These are phyloP conservation scores for Epicauta chinensis DNA, from an alignment of 1,140 invertebrate genomes.

Conservation along the genomic window DNA sequence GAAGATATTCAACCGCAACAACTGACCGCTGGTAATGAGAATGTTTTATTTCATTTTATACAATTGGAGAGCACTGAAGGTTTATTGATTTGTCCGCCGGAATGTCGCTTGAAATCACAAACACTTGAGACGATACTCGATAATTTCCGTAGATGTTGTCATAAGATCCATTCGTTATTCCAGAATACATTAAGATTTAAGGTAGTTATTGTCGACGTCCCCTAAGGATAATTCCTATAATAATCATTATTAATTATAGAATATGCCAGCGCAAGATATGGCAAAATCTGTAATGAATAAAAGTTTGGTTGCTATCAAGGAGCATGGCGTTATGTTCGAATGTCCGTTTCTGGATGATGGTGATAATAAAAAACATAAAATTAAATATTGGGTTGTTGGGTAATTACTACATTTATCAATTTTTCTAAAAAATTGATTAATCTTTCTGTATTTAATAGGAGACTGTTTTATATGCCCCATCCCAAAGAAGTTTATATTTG, in stretches of 20 bases:
- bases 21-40: constrained; percentile 57
- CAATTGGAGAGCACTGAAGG: constrained; percentile 61
- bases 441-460: constrained; percentile 47
- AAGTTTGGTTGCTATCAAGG: constrained; percentile 70
- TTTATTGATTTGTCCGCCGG: constrained; percentile 55
- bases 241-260: constrained; percentile 39
- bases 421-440: constrained; percentile 1
- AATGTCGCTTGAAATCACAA: constrained; percentile 43
- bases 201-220: constrained; percentile 41
- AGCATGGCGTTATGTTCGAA: constrained; percentile 62
- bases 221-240: constrained; percentile 16
- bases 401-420: constrained; percentile 25
- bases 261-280: constrained; percentile 51
- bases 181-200: constrained; percentile 61
- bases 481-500: constrained; percentile 72
- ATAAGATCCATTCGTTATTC: constrained; percentile 61
- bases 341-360: constrained; percentile 40
- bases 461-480: constrained; percentile 64
- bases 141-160: constrained; percentile 60
- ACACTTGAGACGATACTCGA: constrained; percentile 53
- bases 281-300: constrained; percentile 56
- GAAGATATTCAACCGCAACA: constrained; percentile 57
- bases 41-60: constrained; percentile 62
- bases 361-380: constrained; percentile 32
- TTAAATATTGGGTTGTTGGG: constrained; percentile 45